Percentiles rank a stretch among this genome's conserved stretches.
Evolutionary conservation across 2,113 vertebrate species (phyloP).

Genomic region (Nyctereutes procyonoides): DNA sequence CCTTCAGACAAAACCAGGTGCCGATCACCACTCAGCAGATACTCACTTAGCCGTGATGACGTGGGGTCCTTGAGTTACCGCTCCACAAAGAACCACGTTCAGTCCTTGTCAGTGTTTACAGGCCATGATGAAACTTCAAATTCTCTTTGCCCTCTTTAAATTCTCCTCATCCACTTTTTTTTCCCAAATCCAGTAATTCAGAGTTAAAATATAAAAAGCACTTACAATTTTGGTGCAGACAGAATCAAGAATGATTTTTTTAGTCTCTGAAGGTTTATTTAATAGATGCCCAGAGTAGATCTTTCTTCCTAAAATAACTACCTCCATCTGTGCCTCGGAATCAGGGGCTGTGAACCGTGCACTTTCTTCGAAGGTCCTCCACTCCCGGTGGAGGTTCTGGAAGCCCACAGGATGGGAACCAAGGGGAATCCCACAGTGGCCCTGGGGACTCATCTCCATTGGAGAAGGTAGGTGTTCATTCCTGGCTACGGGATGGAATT

Average conservation of each 20-base stretch:
- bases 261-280: not conserved
- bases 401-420: too few relatives aligned
- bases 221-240: not conserved
- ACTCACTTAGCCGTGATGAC: not conserved
- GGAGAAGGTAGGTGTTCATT: rapidly evolving
- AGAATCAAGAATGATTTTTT: not conserved
- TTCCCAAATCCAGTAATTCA: not conserved
- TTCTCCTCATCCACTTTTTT: not conserved
- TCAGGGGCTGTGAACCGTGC: rapidly evolving
- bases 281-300: too few relatives aligned
- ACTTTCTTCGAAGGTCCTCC: rapidly evolving
- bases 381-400: not conserved
- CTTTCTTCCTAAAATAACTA: not conserved
- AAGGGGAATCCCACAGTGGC: not conserved
- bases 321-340: not conserved
- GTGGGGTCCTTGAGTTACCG: not conserved
- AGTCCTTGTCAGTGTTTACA: not conserved
- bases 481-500: not conserved
- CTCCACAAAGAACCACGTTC: not conserved
- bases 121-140: not conserved
- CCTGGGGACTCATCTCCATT: not conserved
- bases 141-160: not conserved
- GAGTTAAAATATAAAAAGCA: not conserved
- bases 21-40: not conserved
- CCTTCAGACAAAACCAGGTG: conserved; percentile 18